A percentile compares a stretch with the other conserved stretches of the same genome.
These are phyloP conservation scores for Drosophila phalerata DNA, from an alignment of 2,888 invertebrate genomes.

Conservation along the genomic window DNA sequence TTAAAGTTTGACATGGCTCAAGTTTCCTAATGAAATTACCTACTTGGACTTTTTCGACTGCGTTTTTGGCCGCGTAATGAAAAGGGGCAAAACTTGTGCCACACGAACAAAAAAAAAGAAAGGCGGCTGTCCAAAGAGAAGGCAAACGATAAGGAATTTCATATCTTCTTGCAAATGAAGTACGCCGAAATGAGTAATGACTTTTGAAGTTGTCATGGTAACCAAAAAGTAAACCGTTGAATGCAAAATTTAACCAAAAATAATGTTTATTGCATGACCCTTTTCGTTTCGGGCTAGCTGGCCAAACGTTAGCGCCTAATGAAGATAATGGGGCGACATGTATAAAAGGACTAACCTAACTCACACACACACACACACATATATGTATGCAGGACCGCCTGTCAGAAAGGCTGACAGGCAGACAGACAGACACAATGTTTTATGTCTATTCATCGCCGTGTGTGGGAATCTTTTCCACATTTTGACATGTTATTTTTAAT, in stretches of 20 bases:
- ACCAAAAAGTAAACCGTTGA: constrained; percentile 51
- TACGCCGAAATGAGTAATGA: constrained; percentile 80
- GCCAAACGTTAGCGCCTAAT: constrained; percentile 69
- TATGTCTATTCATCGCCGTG: constrained; percentile 58
- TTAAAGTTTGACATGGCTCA: constrained; percentile 81
- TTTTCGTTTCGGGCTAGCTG: constrained; percentile 32
- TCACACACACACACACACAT: constrained; percentile 14
- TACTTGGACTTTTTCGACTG: constrained; percentile 62
- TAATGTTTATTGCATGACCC: constrained; percentile 40
- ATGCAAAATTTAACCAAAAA: constrained; percentile 48
- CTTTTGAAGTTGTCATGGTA: constrained; percentile 75
- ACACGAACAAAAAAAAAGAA: constrained; percentile 8
- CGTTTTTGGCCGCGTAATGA: constrained; percentile 49
- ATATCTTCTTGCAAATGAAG: constrained; percentile 76
- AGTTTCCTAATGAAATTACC: constrained; percentile 82
- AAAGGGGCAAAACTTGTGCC: constrained; percentile 67
- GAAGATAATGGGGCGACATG: constrained; percentile 78
- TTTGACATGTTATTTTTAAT: constrained; percentile 79
- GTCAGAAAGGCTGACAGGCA: not conserved
- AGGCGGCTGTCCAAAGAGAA: constrained; percentile 12
- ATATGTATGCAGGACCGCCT: constrained; percentile 4
- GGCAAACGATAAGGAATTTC: constrained; percentile 65
- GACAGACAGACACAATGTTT: constrained; percentile 28
- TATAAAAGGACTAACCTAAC: constrained; percentile 50
- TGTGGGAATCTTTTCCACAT: constrained; percentile 45